Evolutionary conservation across 2,113 vertebrate genomes (phyloP).

Genomic region (Tor tambroides): DNA sequence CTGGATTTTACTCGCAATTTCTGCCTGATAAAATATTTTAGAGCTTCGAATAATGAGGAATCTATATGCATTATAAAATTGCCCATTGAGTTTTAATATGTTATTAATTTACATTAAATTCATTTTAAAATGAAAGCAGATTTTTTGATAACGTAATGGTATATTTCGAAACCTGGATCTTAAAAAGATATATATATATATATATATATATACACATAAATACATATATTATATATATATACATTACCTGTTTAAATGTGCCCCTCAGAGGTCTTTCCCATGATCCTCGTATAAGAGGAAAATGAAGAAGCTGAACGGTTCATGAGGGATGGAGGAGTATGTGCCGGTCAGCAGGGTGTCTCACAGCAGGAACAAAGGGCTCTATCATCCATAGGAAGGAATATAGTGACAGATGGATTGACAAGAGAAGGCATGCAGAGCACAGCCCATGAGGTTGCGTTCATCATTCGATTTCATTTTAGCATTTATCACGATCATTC

Average conservation of each 20-base stretch:
- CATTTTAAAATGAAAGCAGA: no score
- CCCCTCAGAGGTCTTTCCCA: not conserved
- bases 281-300: conserved; percentile 7
- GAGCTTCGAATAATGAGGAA: no score
- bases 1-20: no score
- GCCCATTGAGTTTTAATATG: no score
- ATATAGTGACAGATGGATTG: conserved; percentile 10
- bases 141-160: no score
- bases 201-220: no score
- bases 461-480: not conserved
- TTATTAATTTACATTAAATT: no score
- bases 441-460: conserved; percentile 13
- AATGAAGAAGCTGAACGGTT: conserved; percentile 6
- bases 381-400: not conserved
- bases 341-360: not conserved
- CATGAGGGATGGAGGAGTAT: conserved; percentile 13
- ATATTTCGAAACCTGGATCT: no score
- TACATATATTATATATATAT: no score
- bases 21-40: no score
- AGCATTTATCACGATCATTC: conserved; percentile 35
- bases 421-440: conserved; percentile 21
- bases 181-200: no score
- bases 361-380: conserved; percentile 2
- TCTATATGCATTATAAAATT: no score
- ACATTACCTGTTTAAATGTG: not conserved